These are phyloP conservation scores for Synergus umbraculus DNA, from an alignment of 2,888 invertebrate genomes.

Conservation along the genomic window DNA sequence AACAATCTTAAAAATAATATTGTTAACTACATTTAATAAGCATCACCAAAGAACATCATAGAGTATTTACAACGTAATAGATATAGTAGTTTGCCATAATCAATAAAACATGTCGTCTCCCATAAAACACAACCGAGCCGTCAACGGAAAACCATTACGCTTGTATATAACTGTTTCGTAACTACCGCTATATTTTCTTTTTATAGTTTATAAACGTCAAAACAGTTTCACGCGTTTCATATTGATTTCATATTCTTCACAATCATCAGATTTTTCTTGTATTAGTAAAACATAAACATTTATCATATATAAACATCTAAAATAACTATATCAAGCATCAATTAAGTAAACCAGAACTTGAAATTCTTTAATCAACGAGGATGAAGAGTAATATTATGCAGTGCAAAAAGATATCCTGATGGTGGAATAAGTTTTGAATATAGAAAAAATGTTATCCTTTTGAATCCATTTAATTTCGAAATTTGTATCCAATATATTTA, in stretches of 20 bases:
- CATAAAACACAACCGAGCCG: constrained; percentile 54
- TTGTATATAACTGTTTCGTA: constrained; percentile 58
- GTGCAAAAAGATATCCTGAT: too few species aligned
- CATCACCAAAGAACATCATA: background rate
- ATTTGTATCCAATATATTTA: too few species aligned
- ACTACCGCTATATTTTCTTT: constrained; percentile 60
- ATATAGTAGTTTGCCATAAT: background rate
- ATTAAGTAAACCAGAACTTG: too few species aligned
- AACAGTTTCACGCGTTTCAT: constrained; percentile 31
- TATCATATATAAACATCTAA: background rate
- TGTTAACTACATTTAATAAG: background rate
- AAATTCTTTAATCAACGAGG: too few species aligned
- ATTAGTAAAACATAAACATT: background rate
- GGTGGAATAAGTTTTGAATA: too few species aligned
- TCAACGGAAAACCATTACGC: constrained; percentile 57
- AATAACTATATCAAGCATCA: too few species aligned
- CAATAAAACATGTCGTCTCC: constrained; percentile 2
- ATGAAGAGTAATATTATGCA: too few species aligned
- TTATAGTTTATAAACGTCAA: constrained; percentile 55
- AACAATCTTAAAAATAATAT: background rate
- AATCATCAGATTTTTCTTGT: background rate
- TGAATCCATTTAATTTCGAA: too few species aligned
- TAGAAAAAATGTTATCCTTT: too few species aligned
- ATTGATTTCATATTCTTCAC: background rate
- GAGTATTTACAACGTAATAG: background rate